phyloP scores from a whole-genome alignment of 2,888 invertebrate genomes.

The Meiosimyza decipiens region DNA sequence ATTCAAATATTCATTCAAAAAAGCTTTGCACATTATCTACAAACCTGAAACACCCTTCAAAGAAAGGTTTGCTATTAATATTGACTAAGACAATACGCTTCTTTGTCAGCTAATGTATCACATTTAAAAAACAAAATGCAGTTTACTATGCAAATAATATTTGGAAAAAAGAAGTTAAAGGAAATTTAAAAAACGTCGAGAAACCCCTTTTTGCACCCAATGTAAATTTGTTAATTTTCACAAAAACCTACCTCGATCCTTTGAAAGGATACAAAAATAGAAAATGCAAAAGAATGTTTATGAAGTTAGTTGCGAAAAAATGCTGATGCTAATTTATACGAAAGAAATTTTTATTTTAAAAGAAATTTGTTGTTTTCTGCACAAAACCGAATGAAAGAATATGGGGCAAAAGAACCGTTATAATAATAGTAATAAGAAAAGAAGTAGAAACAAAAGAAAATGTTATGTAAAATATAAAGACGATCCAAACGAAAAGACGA shows the following conservation, averaged over 20 bases:
- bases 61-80: too few species aligned
- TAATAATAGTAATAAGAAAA: conserved; percentile 50
- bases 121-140: too few species aligned
- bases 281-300: conserved; percentile 26
- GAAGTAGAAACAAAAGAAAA: conserved; percentile 5
- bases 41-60: too few species aligned
- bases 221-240: conserved; percentile 8
- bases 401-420: conserved; percentile 45
- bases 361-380: conserved; percentile 34
- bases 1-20: too few species aligned
- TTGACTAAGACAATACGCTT: too few species aligned
- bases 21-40: too few species aligned
- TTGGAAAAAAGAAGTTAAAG: too few species aligned
- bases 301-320: conserved; percentile 26
- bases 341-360: conserved; percentile 1
- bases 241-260: background rate
- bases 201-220: too few species aligned
- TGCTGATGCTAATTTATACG: conserved; percentile 33
- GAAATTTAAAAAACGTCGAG: too few species aligned
- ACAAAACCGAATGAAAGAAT: conserved; percentile 21
- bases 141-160: too few species aligned
- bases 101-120: too few species aligned
- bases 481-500: background rate
- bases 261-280: background rate
- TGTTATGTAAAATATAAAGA: background rate